Percentiles rank a stretch among this genome's conserved stretches.
Evolutionary conservation across 2,113 vertebrate species (phyloP).

Genomic region (Oceanites oceanicus): DNA sequence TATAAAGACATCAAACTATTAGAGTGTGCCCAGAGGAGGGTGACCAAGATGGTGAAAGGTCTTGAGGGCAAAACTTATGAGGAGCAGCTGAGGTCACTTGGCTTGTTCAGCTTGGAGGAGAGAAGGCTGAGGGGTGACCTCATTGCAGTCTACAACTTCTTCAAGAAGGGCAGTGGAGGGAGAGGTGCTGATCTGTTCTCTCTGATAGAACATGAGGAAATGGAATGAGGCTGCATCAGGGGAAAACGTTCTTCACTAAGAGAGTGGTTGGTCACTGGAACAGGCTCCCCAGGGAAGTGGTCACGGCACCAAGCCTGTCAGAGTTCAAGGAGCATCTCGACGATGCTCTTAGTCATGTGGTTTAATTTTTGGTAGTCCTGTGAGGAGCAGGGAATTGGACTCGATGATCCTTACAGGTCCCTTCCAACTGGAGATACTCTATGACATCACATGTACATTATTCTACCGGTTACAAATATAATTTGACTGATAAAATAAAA

Average conservation of each 20-base stretch:
- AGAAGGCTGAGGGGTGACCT: not conserved
- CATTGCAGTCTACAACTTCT: not conserved
- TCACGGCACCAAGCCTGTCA: not conserved
- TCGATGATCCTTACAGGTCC: not conserved
- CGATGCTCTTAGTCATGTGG: accelerated
- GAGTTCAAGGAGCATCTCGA: not conserved
- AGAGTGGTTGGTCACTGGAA: not conserved
- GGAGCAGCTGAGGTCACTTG: not conserved
- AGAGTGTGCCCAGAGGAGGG: too few species aligned
- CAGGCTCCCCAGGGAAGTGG: not conserved
- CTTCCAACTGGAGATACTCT: not conserved
- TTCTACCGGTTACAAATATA: not conserved
- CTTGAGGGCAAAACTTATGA: not conserved
- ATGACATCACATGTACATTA: not conserved
- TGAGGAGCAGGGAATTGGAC: not conserved
- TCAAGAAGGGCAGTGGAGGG: not conserved
- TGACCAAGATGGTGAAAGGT: too few species aligned
- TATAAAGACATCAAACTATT: too few species aligned
- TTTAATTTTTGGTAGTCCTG: not conserved
- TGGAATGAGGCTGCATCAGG: not conserved
- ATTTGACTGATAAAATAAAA: not conserved
- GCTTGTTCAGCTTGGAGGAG: not conserved
- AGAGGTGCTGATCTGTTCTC: not conserved
- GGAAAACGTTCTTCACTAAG: not conserved
- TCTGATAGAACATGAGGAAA: not conserved